Evolutionary conservation across 2,113 vertebrate species (phyloP).

Genomic region (Bettongia penicillata): DNA sequence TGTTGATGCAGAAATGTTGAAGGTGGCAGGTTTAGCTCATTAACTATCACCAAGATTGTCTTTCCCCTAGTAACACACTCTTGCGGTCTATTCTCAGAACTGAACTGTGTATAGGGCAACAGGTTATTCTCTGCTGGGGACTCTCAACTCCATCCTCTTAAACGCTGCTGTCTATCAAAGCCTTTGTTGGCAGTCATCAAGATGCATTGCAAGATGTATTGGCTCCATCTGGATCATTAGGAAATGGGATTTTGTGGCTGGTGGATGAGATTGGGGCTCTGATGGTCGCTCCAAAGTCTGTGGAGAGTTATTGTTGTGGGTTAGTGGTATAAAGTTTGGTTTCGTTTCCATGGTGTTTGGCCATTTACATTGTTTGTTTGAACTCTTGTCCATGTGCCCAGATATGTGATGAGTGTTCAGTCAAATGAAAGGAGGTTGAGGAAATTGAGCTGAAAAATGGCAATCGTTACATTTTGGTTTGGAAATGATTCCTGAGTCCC

Average conservation of each 20-base stretch:
- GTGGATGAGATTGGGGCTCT: not conserved
- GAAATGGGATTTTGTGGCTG: slow-evolving; percentile 2
- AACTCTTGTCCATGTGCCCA: slow-evolving; percentile 52
- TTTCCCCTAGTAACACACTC: not conserved
- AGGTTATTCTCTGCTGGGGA: slow-evolving; percentile 39
- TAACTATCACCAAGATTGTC: slow-evolving; percentile 23
- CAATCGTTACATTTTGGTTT: slow-evolving; percentile 51
- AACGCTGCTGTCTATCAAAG: not conserved
- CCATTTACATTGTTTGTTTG: slow-evolving; percentile 52
- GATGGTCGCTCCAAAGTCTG: slow-evolving; percentile 16
- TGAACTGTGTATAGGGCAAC: not conserved
- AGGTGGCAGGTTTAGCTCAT: not conserved
- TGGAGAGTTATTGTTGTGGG: slow-evolving; percentile 48
- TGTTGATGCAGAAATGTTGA: not conserved
- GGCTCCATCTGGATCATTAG: slow-evolving; percentile 5
- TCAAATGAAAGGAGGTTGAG: slow-evolving; percentile 23
- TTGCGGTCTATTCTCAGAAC: slow-evolving; percentile 26
- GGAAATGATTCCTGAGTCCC: slow-evolving; percentile 43
- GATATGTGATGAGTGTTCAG: slow-evolving; percentile 30
- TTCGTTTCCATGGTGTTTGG: slow-evolving; percentile 52
- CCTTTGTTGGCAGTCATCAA: not conserved
- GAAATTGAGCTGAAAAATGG: slow-evolving; percentile 23
- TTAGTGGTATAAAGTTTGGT: slow-evolving; percentile 52
- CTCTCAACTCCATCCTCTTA: slow-evolving; percentile 8
- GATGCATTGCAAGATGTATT: not conserved